A percentile compares a stretch with the other conserved stretches of the same genome.
Evolutionary conservation across 2,797 vertebrate genomes (phyloP).

Genomic region (Meda fulgida): DNA sequence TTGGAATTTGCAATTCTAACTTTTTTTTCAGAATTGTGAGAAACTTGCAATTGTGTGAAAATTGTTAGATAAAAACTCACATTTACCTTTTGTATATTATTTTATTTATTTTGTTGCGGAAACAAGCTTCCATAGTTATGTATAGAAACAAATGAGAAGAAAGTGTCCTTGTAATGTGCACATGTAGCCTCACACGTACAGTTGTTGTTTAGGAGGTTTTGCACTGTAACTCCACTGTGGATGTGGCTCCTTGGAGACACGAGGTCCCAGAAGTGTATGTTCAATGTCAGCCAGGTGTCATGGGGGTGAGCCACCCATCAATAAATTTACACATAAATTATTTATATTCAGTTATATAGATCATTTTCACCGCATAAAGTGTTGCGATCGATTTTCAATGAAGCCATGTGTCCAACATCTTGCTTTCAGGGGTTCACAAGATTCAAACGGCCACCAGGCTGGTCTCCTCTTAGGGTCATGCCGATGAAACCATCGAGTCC

Average conservation of each 20-base stretch:
- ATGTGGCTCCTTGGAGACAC: slow-evolving; percentile 78
- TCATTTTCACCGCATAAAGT: not conserved
- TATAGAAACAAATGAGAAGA: not conserved
- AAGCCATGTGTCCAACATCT: not conserved
- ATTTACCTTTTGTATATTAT: not conserved
- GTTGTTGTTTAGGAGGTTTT: slow-evolving; percentile 66
- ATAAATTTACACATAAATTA: not conserved
- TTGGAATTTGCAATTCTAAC: too few relatives aligned
- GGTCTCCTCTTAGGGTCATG: slow-evolving; percentile 74
- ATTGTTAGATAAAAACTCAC: not conserved
- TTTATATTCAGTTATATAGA: not conserved
- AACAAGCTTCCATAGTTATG: not conserved
- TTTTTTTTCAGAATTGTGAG: too few relatives aligned
- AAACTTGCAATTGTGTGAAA: too few relatives aligned
- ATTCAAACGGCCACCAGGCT: slow-evolving; percentile 76
- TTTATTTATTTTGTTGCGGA: not conserved
- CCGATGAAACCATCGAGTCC: accelerated
- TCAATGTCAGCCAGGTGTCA: slow-evolving; percentile 63
- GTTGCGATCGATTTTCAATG: not conserved
- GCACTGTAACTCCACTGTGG: slow-evolving; percentile 79
- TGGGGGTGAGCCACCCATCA: slow-evolving; percentile 1
- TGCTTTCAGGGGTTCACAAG: accelerated
- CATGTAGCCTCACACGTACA: not conserved
- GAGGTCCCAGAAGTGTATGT: slow-evolving; percentile 63
- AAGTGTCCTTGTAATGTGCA: not conserved